A percentile compares a stretch with the other conserved stretches of the same genome.
Evolutionary conservation across 1,140 invertebrate genomes (phyloP).

Genomic region (Brachionus rubens): DNA sequence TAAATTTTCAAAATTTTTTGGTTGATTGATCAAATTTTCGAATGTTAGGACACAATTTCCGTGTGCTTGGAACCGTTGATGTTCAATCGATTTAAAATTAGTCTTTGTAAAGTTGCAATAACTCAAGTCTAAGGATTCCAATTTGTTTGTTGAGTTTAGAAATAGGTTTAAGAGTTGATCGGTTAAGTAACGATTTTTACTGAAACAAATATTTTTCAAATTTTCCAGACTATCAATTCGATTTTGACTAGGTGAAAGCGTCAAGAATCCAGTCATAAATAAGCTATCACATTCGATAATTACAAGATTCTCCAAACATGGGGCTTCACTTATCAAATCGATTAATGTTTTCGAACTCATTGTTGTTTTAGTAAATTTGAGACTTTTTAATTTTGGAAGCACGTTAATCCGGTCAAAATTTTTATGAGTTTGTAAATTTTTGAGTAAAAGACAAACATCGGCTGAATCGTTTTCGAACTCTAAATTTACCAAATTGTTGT

Average conservation of each 20-base stretch:
- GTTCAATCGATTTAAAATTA: constrained; percentile 34
- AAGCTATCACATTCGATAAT: constrained; percentile 23
- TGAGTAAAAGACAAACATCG: constrained; percentile 23
- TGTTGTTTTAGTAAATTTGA: constrained; percentile 28
- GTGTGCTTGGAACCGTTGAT: background rate
- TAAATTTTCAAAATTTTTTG: background rate
- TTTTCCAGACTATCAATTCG: background rate
- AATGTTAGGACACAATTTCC: constrained; percentile 5
- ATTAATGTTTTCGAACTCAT: constrained; percentile 10
- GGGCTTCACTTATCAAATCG: constrained; percentile 1
- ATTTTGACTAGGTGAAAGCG: background rate
- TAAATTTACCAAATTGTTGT: constrained; percentile 26
- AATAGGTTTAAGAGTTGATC: constrained; percentile 26
- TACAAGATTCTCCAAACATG: background rate
- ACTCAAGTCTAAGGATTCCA: constrained; percentile 15
- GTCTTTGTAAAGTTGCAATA: constrained; percentile 43
- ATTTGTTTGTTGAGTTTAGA: background rate
- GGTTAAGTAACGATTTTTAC: constrained; percentile 34
- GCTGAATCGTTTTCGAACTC: constrained; percentile 37
- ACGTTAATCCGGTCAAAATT: background rate
- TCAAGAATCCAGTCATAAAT: constrained; percentile 41
- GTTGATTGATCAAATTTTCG: constrained; percentile 30
- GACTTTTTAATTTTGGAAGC: constrained; percentile 21
- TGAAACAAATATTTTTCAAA: background rate
- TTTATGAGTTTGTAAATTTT: background rate